These are phyloP conservation scores for Oceanites oceanicus DNA, from an alignment of 2,113 vertebrate species.

Conservation along the genomic window DNA sequence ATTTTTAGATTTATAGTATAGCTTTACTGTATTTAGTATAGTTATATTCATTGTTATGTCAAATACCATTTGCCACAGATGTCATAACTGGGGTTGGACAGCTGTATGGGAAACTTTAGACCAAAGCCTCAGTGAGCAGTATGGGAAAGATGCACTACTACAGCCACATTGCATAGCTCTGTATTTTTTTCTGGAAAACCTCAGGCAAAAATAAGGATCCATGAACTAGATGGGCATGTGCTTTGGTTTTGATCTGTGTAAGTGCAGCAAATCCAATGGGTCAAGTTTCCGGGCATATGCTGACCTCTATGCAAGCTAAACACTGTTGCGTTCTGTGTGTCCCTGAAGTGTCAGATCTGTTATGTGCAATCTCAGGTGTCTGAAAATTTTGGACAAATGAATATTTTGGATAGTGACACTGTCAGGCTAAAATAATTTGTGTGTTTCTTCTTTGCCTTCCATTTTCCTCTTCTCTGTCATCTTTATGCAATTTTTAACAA, in stretches of 20 bases:
- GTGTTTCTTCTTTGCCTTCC: not conserved
- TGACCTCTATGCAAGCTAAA: not conserved
- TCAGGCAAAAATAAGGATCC: not conserved
- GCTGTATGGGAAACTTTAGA: not conserved
- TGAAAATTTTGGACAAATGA: not conserved
- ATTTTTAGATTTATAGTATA: not conserved
- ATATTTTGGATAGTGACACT: not conserved
- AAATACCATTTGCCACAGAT: not conserved
- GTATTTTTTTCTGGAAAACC: not conserved
- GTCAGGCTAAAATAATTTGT: not conserved
- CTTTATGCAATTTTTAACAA: not conserved
- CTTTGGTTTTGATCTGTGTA: not conserved
- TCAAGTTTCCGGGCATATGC: not conserved
- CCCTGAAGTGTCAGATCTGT: not conserved
- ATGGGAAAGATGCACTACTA: not conserved
- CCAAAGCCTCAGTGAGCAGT: not conserved
- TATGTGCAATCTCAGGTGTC: fast-evolving
- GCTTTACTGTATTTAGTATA: not conserved
- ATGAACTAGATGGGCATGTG: not conserved
- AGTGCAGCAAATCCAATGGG: not conserved
- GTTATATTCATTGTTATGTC: not conserved
- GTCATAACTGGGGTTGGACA: not conserved
- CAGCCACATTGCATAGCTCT: not conserved
- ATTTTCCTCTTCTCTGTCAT: not conserved
- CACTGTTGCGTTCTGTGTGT: not conserved